Base-by-base conservation (phyloP, 53 echinoderm and acorn worm genomes). In the Henricia sp. region DNA sequence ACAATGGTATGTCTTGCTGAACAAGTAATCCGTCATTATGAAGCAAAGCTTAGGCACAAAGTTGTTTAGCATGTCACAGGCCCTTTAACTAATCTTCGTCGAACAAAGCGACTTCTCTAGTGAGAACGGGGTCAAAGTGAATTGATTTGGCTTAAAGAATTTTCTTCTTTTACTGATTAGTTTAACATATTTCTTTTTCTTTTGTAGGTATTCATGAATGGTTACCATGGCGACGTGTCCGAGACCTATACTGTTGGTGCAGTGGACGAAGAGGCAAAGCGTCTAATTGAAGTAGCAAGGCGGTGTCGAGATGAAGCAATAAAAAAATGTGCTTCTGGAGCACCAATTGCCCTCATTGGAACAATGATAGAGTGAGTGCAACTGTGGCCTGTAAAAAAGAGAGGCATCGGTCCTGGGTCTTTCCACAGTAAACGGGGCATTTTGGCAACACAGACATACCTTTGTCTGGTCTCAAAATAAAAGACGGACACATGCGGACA, bases 221-320 rank as follows among this genome's bases (percentile, higher is more conserved):
- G 90, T 35, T 94, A 87, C 84, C 94, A 99, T 85, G 99, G 91
- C 35, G 99, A 99, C 53, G 77, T 94, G 44, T 94, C 99, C 13
- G 92, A 99, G 58, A 99, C 94, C 3, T 99, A 85, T 68, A 51
- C 84, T 2, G 91, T 99, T 4, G 99, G 99, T 14, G 62, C 95
- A 24, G 99, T 99, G 43, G 99, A 99, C 78, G 89, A 90, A 10
- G 90, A 58, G 14, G 99, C 90, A 1, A 78, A 43, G 75, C 80
- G 52, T 30, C 87, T 99, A n/a, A 91, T 95, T 1, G 82, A 90
- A 4, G 67, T 56, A 29, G 94, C 99, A 21, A 90, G 89, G 65
- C 65, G 39, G 52, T 99, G 99, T 83, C 85, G 94, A 8, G 92
- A 99, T 59, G 94, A 95, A 72, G 99, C 99, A 24, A 95, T 95